Conservation (phyloP, 2,113 vertebrate genomes). For the Platysternon megacephalum region DNA sequence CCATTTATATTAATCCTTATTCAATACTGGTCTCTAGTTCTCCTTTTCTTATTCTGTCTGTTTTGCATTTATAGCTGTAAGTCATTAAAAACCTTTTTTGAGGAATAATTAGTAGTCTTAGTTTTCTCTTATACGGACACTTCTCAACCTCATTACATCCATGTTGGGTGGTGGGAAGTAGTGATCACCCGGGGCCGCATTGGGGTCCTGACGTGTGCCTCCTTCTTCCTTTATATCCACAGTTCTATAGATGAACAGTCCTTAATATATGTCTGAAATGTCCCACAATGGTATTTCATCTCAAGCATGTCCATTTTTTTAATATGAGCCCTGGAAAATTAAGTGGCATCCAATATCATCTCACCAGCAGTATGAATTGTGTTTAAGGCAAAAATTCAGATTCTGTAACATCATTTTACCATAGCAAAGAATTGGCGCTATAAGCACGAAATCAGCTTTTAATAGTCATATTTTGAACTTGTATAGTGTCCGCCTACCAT, state of each 20-base stretch:
- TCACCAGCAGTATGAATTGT: not conserved
- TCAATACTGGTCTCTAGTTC: no score
- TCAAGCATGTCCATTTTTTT: not conserved
- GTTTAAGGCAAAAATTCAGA: not conserved
- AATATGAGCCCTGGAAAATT: not conserved
- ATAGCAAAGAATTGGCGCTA: not conserved
- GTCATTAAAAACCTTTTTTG: no score
- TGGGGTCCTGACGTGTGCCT: no score
- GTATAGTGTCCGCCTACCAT: not conserved
- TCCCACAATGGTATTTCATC: not conserved
- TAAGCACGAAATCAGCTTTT: not conserved
- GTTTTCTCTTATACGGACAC: no score
- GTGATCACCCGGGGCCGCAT: no score
- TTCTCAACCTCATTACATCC: no score
- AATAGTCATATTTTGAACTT: not conserved
- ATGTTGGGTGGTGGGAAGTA: no score
- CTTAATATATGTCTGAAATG: not conserved
- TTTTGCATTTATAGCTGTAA: no score
- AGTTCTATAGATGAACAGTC: not conserved
- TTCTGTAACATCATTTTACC: constrained; percentile 13
- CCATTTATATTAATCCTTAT: no score
- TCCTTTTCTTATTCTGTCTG: no score
- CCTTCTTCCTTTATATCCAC: no score
- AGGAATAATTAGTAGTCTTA: no score
- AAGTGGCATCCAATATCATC: not conserved